phyloP scores from a whole-genome alignment of 2,797 vertebrate genomes.

The Malurus splendens region DNA sequence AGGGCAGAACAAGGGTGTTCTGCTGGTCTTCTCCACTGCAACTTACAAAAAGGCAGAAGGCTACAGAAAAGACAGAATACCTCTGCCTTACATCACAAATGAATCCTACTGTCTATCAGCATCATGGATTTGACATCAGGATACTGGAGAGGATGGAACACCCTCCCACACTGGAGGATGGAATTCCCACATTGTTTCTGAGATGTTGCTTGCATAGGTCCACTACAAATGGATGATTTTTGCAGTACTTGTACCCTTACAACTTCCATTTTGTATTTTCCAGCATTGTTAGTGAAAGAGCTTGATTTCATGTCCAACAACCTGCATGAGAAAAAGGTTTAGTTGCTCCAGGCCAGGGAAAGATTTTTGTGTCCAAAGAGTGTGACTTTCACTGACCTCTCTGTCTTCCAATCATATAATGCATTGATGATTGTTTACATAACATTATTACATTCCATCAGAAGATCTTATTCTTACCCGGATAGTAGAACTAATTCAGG shows the following conservation, averaged over 20 bases:
- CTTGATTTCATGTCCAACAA: background rate
- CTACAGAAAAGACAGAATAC: background rate
- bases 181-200: background rate
- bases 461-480: constrained; percentile 2
- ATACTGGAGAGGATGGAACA: background rate
- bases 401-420: background rate
- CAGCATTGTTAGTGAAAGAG: background rate
- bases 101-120: background rate
- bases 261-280: background rate
- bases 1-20: background rate
- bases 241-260: background rate
- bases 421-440: background rate
- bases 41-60: background rate
- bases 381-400: background rate
- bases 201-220: background rate
- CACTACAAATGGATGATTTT: background rate
- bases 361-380: background rate
- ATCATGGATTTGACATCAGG: background rate
- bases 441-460: constrained; percentile 7
- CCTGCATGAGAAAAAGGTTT: background rate
- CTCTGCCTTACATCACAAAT: background rate
- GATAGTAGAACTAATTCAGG: constrained; percentile 13
- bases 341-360: background rate
- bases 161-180: background rate
- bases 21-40: background rate